Base-by-base conservation (phyloP, 2,888 invertebrate genomes). In the Tetheella fluctuosa region DNA sequence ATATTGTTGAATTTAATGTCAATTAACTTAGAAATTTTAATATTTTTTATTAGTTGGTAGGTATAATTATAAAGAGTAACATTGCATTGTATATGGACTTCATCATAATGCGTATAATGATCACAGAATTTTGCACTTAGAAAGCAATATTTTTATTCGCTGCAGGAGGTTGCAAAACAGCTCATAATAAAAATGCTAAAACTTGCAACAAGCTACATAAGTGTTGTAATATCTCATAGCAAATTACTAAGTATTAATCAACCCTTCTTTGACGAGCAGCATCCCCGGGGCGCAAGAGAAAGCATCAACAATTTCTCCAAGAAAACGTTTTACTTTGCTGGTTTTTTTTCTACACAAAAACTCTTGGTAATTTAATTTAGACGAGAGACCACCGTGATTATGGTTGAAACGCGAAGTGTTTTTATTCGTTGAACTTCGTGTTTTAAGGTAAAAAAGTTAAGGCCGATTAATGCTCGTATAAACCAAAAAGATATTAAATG, bases 341-440 rank as follows among this genome's bases (percentile, higher is more conserved):
- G 7, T 42, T 48, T 48, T 48, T 20, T 48, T 3, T 7, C 7
- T 2, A 20, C 3, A 20, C 10, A 48, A 20, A 48, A 12, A 48
- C 20, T 48, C 20, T 20, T 20, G 48, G 42, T 42, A 42, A 42
- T 59, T 61, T 61, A 42, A 61, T 61, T 61, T 48, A 54, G 54
- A 54, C 15, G 12, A 20, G 17, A 59, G 57, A 60, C 61, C 56
- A 63, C 59, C 60, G 52, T 61, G 62, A 64, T 68, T 65, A 59
- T 62, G 57, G 20, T 17, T 17, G 42, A 48, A 48, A 48, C 2
- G 7, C 10, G 8, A 1, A 20, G 17, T 39, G 39, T 48, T 48
- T 17, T 20, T 48, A 1, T 48, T 20, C 20, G 10, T 10, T n/a
- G 10, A 48, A 48, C 17, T 48, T 48, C 8, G 20, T 10, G 10